Evolutionary conservation across 2,888 invertebrate species (phyloP), one percentile per base, ranked within the genome.

Genomic region (Magallana nippona): DNA sequence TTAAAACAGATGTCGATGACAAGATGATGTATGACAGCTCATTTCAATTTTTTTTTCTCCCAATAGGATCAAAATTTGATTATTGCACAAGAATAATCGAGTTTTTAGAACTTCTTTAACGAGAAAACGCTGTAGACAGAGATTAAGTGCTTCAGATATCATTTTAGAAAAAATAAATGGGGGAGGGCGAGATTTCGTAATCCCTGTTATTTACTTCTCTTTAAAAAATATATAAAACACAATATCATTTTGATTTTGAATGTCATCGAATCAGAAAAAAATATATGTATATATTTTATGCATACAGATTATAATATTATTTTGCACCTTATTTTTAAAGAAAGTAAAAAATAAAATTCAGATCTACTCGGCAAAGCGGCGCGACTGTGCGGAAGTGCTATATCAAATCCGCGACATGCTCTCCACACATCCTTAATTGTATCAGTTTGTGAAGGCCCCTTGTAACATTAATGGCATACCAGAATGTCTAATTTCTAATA

Each of bases 391-490:
- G 71, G 71, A 71, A 71, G 71, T 71, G 71, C 71, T 71, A 71
- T 22, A 71, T 71, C 71, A 71, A 71, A 22, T 27, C 71, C 27
- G 27, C 71, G 71, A 71, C 71, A 71, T 10, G 32, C 13, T 71
- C 71, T 15, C 27, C 71, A 22, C 71, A 71, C 71, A 71, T 22
- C 71, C 71, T 71, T 71, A 71, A 71, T 71, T 71, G 71, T 71
- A 71, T 27, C 71, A 71, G 71, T 71, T 22, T 71, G 71, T 27
- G 71, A 71, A 27, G 71, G 32, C 71, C 22, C 27, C 15, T 71
- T 22, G 71, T 71, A 27, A 32, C 71, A 71, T 71, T 27, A 13
- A 71, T 15, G 15, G 27, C 71, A 71, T 71, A 15, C 27, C 71
- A 71, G 71, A 71, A 71, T 71, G 71, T 27, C 71, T 71, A 71